Percentiles rank a stretch among this genome's conserved stretches.
Conservation (phyloP, 1,140 invertebrate species). For the Pachypsylla venusta region DNA sequence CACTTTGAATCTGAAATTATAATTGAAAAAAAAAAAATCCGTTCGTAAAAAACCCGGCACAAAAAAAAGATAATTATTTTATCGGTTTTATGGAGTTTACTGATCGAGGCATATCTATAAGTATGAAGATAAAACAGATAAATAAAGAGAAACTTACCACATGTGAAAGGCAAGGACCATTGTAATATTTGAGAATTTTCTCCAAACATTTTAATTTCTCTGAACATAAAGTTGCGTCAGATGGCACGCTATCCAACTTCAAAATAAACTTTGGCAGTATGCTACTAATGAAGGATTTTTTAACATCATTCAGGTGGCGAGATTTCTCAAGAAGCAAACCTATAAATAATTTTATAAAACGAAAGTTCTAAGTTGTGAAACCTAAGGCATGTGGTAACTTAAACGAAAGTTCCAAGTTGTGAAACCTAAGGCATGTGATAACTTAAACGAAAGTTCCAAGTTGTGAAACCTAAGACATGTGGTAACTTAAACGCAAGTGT, state of each 20-base stretch:
- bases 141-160: background rate
- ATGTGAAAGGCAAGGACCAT: background rate
- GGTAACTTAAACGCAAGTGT: no score
- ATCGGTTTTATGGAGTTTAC: background rate
- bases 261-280: slow-evolving; percentile 2
- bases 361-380: no score
- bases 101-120: background rate
- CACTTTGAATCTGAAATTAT: no score
- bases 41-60: no score
- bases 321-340: background rate
- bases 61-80: background rate
- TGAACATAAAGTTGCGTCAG: background rate
- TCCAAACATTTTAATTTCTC: slow-evolving; percentile 1
- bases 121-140: background rate
- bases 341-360: background rate
- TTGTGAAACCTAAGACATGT: no score
- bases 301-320: background rate
- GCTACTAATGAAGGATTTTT: background rate
- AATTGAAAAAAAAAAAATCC: no score
- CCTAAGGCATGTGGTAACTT: no score
- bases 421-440: no score
- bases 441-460: no score
- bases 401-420: no score
- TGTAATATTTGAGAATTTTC: background rate
- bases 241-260: background rate